These are phyloP conservation scores for Nineta flava DNA, from an alignment of 2,888 invertebrate species.

Conservation along the genomic window DNA sequence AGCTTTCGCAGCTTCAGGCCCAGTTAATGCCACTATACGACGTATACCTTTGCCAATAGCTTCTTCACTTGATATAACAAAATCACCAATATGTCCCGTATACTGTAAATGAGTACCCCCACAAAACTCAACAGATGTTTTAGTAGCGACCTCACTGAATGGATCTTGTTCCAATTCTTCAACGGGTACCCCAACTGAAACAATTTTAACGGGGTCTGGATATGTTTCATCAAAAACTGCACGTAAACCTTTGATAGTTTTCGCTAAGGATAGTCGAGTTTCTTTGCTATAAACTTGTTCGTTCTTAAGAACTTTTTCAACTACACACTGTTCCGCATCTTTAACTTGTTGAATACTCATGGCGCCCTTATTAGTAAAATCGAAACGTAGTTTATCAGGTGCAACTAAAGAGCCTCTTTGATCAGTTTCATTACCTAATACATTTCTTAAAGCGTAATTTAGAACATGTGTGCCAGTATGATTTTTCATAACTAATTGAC, in stretches of 20 bases:
- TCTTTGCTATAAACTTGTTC: constrained; percentile 78
- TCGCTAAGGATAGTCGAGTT: constrained; percentile 67
- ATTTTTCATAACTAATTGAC: constrained; percentile 94
- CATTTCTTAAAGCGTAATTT: constrained; percentile 83
- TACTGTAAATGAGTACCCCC: constrained; percentile 92
- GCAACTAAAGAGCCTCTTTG: constrained; percentile 95
- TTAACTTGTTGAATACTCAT: constrained; percentile 80
- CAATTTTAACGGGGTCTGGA: constrained; percentile 88
- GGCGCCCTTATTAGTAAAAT: constrained; percentile 89
- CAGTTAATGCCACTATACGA: constrained; percentile 92
- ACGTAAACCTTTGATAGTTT: constrained; percentile 78
- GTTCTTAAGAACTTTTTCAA: constrained; percentile 58
- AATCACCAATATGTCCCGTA: constrained; percentile 86
- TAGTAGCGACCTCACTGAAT: constrained; percentile 54
- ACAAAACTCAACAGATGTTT: constrained; percentile 96
- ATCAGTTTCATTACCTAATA: constrained; percentile 81
- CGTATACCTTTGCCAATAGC: constrained; percentile 93
- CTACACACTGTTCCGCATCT: constrained; percentile 65
- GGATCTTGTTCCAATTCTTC: constrained; percentile 81
- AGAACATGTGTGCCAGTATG: constrained; percentile 96
- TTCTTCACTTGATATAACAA: constrained; percentile 94
- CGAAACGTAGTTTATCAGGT: constrained; percentile 91
- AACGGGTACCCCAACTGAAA: constrained; percentile 86
- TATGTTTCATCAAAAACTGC: constrained; percentile 99
- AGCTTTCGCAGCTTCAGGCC: constrained; percentile 82